Conservation (phyloP, 2,797 vertebrate genomes). For the Artibeus lituratus region DNA sequence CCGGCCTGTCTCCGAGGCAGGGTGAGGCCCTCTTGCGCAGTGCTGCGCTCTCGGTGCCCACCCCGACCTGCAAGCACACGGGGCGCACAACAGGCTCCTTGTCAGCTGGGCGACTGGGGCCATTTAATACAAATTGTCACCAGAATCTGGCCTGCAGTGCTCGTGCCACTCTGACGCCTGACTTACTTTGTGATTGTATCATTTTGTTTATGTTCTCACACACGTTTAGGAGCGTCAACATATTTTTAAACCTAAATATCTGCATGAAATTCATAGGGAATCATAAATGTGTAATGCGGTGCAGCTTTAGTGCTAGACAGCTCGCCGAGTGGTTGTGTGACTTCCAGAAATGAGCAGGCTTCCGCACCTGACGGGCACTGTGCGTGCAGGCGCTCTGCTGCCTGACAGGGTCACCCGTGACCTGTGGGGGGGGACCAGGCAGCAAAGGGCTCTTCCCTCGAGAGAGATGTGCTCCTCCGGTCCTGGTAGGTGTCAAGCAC, state of each 20-base stretch:
- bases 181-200: not conserved
- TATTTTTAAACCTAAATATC: constrained; percentile 49
- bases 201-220: constrained; percentile 1
- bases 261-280: constrained; percentile 28
- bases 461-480: not conserved
- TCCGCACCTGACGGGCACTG: not conserved
- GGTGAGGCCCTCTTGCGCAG: not conserved
- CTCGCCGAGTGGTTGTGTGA: constrained; percentile 20
- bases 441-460: not conserved
- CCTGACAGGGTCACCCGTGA: not conserved
- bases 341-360: constrained; percentile 20
- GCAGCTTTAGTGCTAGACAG: constrained; percentile 29
- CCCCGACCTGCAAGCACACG: not conserved
- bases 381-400: not conserved
- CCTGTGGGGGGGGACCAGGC: not conserved
- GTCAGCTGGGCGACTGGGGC: not conserved
- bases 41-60: fast-evolving
- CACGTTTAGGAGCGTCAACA: not conserved
- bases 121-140: not conserved
- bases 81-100: not conserved
- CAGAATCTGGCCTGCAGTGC: not conserved
- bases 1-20: not conserved
- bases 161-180: not conserved
- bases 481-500: not conserved
- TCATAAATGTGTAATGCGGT: constrained; percentile 47